Base-by-base conservation (phyloP, 2,113 vertebrate genomes). In the Bos taurus region DNA sequence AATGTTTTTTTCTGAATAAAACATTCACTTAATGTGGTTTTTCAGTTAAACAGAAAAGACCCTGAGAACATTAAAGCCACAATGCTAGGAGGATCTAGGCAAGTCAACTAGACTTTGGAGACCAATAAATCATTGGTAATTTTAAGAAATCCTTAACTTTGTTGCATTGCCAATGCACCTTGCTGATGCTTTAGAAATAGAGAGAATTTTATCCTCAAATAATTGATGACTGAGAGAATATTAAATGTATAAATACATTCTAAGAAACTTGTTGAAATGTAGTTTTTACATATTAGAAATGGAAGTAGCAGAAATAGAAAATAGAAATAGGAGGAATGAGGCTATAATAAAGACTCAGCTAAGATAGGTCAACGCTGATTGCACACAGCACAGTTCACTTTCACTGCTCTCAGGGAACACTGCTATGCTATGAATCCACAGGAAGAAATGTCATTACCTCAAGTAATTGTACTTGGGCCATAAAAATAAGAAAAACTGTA, bases 1-100 rank as follows among this genome's bases (percentile, higher is more conserved):
- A 97, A 96, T 48, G 10, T 14, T 6, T 88, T 64, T 95, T 89
- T 59, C n/a, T 77, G n/a, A 92, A 60, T 14, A 77, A 96, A 96
- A 62, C 91, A 82, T 60, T 86, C 2, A 89, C 25, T 50, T 48
- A 54, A 52, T 64, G 19, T 40, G 2, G 6, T 56, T 60, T 88
- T 91, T 74, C 7, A 36, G 50, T 80, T 74, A 81, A 67, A 57
- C 46, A 80, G 57, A 92, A 93, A 91, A 93, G 14, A 95, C 30
- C 43, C 11, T 19, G 7, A 93, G 52, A 62, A 56, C 28, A 74
- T 15, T 36, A 77, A 33, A 89, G 67, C 2, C 33, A 91, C 62
- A 56, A 77, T 7, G 25, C 54, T 26, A 77, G 43, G 74, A 97
- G 74, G 21, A 83, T 52, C 56, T 40, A 48, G 85, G 57, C 11